Conservation (phyloP, 2,888 invertebrate species). For the Macaria notata region DNA sequence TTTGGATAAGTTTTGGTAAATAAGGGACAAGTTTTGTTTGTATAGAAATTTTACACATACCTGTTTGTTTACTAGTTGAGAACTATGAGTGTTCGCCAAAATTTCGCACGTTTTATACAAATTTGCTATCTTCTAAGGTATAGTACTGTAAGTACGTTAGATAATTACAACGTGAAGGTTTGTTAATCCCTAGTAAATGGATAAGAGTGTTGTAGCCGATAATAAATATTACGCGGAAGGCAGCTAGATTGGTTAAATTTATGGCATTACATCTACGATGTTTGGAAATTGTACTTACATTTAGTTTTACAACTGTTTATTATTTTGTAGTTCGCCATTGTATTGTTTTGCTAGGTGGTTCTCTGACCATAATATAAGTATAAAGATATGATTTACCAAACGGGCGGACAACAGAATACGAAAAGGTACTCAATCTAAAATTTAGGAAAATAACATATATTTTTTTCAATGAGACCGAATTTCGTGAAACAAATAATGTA, state of each 20-base stretch:
- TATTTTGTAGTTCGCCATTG: background rate
- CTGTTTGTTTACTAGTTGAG: conserved; percentile 31
- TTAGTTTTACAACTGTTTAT: background rate
- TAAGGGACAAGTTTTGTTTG: too few relatives aligned
- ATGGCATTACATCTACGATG: conserved; percentile 10
- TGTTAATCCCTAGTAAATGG: conserved; percentile 18
- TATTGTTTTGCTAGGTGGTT: too few relatives aligned
- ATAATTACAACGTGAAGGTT: conserved; percentile 11
- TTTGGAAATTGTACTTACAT: too few relatives aligned
- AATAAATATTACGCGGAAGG: conserved; percentile 15
- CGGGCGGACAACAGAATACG: too few relatives aligned
- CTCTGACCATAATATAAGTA: too few relatives aligned
- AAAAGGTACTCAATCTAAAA: too few relatives aligned
- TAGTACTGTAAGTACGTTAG: conserved; percentile 8
- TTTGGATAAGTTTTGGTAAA: too few relatives aligned
- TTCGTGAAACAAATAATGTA: too few relatives aligned
- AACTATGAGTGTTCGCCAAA: conserved; percentile 23
- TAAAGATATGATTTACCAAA: too few relatives aligned
- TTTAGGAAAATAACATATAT: too few relatives aligned
- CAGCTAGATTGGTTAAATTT: conserved; percentile 10
- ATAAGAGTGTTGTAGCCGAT: conserved; percentile 20
- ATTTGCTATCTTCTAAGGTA: conserved; percentile 28
- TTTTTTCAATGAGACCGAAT: too few relatives aligned
- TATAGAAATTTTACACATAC: conserved; percentile 20
- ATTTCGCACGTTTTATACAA: conserved; percentile 28